Evolutionary conservation across 2,797 vertebrate species (phyloP), one percentile per base, ranked within the genome.

Genomic region (Acanthornis magna): DNA sequence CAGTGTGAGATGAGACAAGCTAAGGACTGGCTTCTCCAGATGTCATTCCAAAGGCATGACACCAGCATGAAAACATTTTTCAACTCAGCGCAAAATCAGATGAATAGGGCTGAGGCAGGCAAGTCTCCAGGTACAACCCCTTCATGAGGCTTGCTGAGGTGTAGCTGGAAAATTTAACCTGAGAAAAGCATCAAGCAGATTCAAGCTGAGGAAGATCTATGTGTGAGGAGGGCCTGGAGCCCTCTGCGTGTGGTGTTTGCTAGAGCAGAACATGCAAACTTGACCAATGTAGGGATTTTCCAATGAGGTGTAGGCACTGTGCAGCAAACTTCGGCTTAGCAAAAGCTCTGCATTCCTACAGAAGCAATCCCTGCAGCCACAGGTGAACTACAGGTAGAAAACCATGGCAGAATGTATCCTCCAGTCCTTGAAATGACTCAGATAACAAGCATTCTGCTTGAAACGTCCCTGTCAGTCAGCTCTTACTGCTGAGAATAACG

Each of bases 21-120:
- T 74, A 26, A 61, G 78, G 77, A 93, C 89, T 4, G 13, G 91
- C 85, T 95, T 78, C 77, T 85, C 72, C 63, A 32, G 82, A 40
- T 82, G 53, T 80, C 80, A 79, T 95, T 92, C 81, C 85, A 88
- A 68, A 76, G 29, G 17, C 27, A 29, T 91, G 87, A 95, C 72
- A 89, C 22, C 40, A 73, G 34, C 81, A 50, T 6, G 42, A 51
- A 72, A 72, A 51, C 77, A 47, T 63, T 6, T 12, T 63, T 84
- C 42, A 86, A 9, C 25, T 13, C 50, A n/a, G 57, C 11, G 40
- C 57, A 68, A 84, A 82, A 85, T 40, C 55, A 40, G 43, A 81
- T 27, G 27, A 77, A 60, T 2, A 60, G 34, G 30, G 42, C 54
- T 70, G 62, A 71, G 29, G 15, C 20, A 51, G 7, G 18, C 45